A percentile compares a stretch with the other conserved stretches of the same genome.
Evolutionary conservation across 2,113 vertebrate genomes (phyloP).

Genomic region (Glareola pratincola): DNA sequence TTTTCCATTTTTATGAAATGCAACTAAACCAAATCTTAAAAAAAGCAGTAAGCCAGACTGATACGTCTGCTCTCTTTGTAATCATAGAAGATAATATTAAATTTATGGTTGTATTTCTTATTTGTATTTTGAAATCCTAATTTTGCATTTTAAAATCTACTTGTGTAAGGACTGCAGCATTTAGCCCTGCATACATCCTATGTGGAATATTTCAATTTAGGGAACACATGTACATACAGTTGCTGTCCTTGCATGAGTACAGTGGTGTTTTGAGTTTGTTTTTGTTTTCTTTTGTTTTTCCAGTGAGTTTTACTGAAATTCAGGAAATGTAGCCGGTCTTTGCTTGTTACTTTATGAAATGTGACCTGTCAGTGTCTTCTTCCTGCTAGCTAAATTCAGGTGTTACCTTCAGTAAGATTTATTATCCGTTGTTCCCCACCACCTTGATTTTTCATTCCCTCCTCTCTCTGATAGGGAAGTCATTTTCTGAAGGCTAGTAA

Average conservation of each 20-base stretch:
- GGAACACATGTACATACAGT: neutral
- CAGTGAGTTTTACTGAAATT: neutral
- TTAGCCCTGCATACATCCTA: neutral
- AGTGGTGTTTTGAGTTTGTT: neutral
- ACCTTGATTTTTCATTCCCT: neutral
- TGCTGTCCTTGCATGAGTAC: neutral
- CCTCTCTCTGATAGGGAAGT: neutral
- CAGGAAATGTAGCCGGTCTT: neutral
- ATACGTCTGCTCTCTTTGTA: constrained; percentile 40
- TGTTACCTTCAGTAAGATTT: neutral
- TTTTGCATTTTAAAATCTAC: neutral
- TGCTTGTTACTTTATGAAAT: neutral
- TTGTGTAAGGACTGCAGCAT: neutral
- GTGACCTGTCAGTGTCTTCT: neutral
- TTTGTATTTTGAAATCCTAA: neutral
- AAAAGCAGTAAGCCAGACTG: neutral
- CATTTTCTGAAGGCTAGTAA: neutral
- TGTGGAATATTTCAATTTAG: neutral
- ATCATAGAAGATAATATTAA: neutral
- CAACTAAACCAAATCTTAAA: neutral
- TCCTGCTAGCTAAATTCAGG: neutral
- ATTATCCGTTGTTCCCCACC: neutral
- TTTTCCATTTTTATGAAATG: neutral
- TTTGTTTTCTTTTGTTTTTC: neutral
- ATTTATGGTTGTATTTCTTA: neutral